Evolutionary conservation across 2,888 invertebrate genomes (phyloP), one percentile per base, ranked within the genome.

Genomic region (Drosophila fungiperda): DNA sequence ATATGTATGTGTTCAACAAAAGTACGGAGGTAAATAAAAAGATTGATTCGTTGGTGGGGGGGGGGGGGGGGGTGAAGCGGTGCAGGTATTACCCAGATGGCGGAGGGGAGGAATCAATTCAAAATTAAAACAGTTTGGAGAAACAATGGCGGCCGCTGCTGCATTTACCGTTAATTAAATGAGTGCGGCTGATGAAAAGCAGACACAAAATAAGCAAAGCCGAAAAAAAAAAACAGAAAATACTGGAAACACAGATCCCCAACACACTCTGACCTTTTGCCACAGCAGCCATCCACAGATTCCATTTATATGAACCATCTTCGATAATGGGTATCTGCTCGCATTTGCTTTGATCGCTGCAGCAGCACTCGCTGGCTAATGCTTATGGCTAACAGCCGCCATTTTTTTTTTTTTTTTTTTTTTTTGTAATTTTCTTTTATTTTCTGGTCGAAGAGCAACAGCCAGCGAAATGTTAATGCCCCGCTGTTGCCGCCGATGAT

Each of bases 101-200:
- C 1, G 12, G 45, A 45, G 45, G 58, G 60, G 15, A 55, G 50
- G 36, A 58, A 60, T 45, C 59, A 23, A 53, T 65, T 59, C 12
- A 38, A 23, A 35, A 57, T 49, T 64, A 36, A 53, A 64, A 65
- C 58, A 4, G 54, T 36, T 49, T 69, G 38, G 12, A 75, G 53
- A 59, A 80, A 45, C 58, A 76, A 75, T 77, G 82, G 76, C 75
- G 50, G 73, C 67, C 59, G 64, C 58, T 66, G 68, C 70, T 80
- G 82, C 84, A 83, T 73, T 83, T 74, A 72, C 73, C 61, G 76
- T 75, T 88, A 83, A 85, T 87, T 83, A 69, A 79, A 79, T 55
- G 77, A 70, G 82, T 89, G 85, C 76, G 82, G 82, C 76, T 89
- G 89, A 85, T 87, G 89, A 77, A 85, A 89, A 87, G 59, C 85